phyloP scores from a whole-genome alignment of 2,797 vertebrate species.

The Apogon talboti region DNA sequence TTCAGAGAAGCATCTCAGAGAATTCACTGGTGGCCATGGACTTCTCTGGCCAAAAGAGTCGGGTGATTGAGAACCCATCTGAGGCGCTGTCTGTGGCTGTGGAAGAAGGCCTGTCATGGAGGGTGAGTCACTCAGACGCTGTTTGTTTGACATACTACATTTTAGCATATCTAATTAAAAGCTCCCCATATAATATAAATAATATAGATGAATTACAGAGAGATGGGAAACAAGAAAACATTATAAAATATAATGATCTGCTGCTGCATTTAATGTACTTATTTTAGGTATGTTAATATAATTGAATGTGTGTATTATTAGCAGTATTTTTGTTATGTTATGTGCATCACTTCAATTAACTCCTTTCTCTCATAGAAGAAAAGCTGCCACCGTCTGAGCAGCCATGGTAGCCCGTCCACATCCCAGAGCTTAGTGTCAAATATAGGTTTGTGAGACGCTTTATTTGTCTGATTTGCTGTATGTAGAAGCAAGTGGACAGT shows the following conservation, averaged over 20 bases:
- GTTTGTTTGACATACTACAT: not conserved
- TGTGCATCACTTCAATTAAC: slow-evolving; percentile 5
- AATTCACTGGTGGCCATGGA: slow-evolving; percentile 99
- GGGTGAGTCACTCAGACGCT: too few relatives aligned
- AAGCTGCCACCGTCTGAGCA: slow-evolving; percentile 91
- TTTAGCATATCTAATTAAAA: not conserved
- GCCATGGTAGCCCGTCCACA: slow-evolving; percentile 89
- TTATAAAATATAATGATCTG: not conserved
- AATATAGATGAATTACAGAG: not conserved
- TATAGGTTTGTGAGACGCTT: slow-evolving; percentile 84
- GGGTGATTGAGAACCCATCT: slow-evolving; percentile 96
- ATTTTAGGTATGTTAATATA: not conserved
- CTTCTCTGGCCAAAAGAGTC: slow-evolving; percentile 94
- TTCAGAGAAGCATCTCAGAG: slow-evolving; percentile 97
- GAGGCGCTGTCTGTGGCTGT: slow-evolving; percentile 95
- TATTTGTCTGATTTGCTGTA: slow-evolving; percentile 7
- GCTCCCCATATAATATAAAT: not conserved
- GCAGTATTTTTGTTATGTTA: too few relatives aligned
- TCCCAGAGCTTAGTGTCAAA: slow-evolving; percentile 84
- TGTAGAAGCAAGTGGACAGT: not conserved
- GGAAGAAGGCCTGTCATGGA: slow-evolving; percentile 95
- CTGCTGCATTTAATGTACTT: not conserved
- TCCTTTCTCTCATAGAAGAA: slow-evolving; percentile 86
- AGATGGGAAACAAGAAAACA: not conserved
- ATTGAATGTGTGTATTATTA: not conserved